These are phyloP conservation scores for Chromis chromis DNA, from an alignment of 2,797 vertebrate species.

Conservation along the genomic window DNA sequence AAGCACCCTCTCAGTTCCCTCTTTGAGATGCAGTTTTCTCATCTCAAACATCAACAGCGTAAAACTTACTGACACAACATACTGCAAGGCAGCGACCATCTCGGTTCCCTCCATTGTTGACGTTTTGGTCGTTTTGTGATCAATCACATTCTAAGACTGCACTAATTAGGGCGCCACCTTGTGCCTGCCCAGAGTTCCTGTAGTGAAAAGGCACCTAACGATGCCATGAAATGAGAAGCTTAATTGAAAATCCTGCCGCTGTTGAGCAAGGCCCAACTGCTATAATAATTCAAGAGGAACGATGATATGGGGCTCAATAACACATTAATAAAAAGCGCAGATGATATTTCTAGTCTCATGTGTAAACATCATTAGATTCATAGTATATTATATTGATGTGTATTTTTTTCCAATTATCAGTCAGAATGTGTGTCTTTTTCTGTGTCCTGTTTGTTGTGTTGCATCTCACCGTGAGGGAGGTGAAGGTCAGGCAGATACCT, in stretches of 20 bases:
- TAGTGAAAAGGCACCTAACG: too few relatives aligned
- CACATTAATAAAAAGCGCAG: background rate
- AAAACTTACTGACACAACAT: too few relatives aligned
- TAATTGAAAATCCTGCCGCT: background rate
- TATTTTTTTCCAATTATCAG: background rate
- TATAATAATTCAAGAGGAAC: too few relatives aligned
- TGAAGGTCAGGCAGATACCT: conserved; percentile 94
- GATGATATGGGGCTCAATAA: background rate
- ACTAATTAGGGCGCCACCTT: too few relatives aligned
- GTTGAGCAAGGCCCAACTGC: background rate
- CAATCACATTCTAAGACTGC: too few relatives aligned
- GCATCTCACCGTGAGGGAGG: conserved; percentile 91
- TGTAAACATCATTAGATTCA: background rate
- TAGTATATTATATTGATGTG: background rate
- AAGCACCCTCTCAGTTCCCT: too few relatives aligned
- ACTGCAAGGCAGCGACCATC: too few relatives aligned
- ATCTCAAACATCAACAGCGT: too few relatives aligned
- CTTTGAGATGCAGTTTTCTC: too few relatives aligned
- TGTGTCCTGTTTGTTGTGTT: background rate
- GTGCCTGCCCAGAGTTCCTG: too few relatives aligned
- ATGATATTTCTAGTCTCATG: background rate
- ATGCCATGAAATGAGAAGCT: background rate
- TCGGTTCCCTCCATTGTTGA: too few relatives aligned
- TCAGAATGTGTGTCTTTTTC: background rate
- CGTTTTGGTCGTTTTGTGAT: too few relatives aligned